Evolutionary conservation across 2,797 vertebrate species (phyloP).

Genomic region (Propithecus perrieri): DNA sequence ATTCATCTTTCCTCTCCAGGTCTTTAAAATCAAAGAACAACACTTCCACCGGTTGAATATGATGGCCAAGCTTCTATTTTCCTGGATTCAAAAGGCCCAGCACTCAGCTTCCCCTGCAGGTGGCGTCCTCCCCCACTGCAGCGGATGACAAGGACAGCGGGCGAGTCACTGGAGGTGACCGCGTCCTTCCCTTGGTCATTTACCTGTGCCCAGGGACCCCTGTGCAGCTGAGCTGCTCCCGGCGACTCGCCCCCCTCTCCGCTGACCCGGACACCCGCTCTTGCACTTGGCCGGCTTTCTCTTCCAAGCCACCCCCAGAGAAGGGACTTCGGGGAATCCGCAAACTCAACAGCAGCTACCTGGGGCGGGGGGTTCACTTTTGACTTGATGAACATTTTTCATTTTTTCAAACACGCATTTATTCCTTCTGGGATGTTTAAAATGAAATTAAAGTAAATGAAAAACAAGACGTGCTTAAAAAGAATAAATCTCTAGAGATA

Average conservation of each 20-base stretch:
- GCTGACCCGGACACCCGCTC: not conserved
- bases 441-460: not conserved
- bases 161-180: not conserved
- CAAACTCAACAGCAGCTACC: not conserved
- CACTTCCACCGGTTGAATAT: fast-evolving
- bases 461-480: not conserved
- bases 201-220: not conserved
- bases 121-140: not conserved
- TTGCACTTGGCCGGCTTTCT: not conserved
- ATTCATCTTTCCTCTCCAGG: fast-evolving
- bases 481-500: not conserved
- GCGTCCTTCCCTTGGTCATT: too few species aligned
- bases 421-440: not conserved
- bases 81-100: too few species aligned
- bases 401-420: not conserved
- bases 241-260: fast-evolving
- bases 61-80: too few species aligned
- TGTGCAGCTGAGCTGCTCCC: not conserved
- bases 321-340: not conserved
- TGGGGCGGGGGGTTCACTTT: fast-evolving
- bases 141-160: fast-evolving
- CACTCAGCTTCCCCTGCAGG: not conserved
- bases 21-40: not conserved
- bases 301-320: not conserved
- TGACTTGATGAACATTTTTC: fast-evolving